Conservation (phyloP, 1,140 invertebrate genomes). For the Oreohelix idahoensis region DNA sequence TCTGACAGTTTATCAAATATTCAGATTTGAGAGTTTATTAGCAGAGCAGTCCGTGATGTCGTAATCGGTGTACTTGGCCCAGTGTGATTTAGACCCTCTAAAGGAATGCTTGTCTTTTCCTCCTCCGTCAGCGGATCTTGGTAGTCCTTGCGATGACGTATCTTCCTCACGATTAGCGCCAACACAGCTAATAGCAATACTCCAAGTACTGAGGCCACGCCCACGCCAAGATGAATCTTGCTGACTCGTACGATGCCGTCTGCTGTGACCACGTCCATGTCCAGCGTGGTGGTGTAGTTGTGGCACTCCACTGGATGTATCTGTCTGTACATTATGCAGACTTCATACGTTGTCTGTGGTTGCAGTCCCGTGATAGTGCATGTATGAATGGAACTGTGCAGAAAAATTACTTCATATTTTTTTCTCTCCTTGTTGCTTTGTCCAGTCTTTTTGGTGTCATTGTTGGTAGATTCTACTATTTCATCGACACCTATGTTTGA, state of each 20-base stretch:
- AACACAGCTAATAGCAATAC: conserved; percentile 58
- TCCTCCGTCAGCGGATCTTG: conserved; percentile 58
- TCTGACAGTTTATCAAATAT: too few species aligned
- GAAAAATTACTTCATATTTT: conserved; percentile 54
- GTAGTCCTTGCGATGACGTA: conserved; percentile 71
- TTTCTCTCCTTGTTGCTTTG: neutral
- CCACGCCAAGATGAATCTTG: conserved; percentile 61
- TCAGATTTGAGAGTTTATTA: conserved; percentile 55
- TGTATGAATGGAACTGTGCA: conserved; percentile 59
- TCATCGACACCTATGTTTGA: neutral
- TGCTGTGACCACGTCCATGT: conserved; percentile 50
- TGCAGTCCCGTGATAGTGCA: conserved; percentile 73
- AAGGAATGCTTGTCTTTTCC: conserved; percentile 70
- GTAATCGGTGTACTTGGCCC: conserved; percentile 60
- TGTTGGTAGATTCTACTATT: neutral
- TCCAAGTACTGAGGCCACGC: conserved; percentile 59
- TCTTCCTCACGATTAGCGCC: conserved; percentile 64
- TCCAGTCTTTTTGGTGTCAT: neutral
- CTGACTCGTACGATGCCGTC: conserved; percentile 61
- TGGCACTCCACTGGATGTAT: conserved; percentile 72
- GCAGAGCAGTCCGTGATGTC: conserved; percentile 66
- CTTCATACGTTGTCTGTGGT: conserved; percentile 72
- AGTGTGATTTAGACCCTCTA: conserved; percentile 69
- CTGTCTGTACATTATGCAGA: conserved; percentile 73
- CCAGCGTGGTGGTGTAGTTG: conserved; percentile 59